Conservation (phyloP, 2,113 vertebrate genomes). For the Seriola dumerili region DNA sequence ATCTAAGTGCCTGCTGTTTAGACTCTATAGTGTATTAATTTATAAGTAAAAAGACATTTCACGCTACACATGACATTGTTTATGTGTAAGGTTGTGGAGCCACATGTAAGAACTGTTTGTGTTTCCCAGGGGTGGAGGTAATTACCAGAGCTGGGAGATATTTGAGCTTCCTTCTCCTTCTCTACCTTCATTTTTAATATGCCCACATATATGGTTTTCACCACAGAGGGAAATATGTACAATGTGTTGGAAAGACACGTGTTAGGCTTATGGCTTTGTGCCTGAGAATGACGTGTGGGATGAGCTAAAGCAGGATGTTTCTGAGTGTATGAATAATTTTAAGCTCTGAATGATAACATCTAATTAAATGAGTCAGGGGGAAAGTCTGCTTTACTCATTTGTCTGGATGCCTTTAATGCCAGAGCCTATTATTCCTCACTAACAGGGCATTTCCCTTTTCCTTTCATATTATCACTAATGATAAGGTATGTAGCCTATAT, state of each 20-base stretch:
- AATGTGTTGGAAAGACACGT: slow-evolving; percentile 46
- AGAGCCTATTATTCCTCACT: slow-evolving; percentile 49
- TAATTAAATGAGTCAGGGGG: slow-evolving; percentile 78
- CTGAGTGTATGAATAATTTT: slow-evolving; percentile 68
- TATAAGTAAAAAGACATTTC: slow-evolving; percentile 52
- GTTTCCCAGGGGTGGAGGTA: slow-evolving; percentile 46
- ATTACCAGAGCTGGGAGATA: slow-evolving; percentile 30
- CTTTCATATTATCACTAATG: slow-evolving; percentile 47
- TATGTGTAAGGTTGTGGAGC: slow-evolving; percentile 46
- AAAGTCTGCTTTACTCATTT: slow-evolving; percentile 60
- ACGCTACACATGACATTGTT: slow-evolving; percentile 48
- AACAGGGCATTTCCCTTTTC: slow-evolving; percentile 45
- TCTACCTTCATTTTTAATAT: slow-evolving; percentile 47
- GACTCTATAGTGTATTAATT: slow-evolving; percentile 55
- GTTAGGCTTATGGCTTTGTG: slow-evolving; percentile 54
- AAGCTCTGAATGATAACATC: slow-evolving; percentile 66
- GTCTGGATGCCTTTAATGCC: slow-evolving; percentile 46
- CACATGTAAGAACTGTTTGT: slow-evolving; percentile 33
- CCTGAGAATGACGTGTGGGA: slow-evolving; percentile 54
- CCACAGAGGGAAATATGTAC: slow-evolving; percentile 36
- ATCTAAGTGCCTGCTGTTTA: slow-evolving; percentile 56
- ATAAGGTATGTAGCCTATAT: slow-evolving; percentile 26
- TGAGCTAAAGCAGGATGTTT: slow-evolving; percentile 58
- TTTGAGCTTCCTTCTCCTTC: slow-evolving; percentile 1
- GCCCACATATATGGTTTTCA: slow-evolving; percentile 35